These are phyloP conservation scores for Azorinus chamasolen DNA, from an alignment of 2,888 invertebrate species.

Conservation along the genomic window DNA sequence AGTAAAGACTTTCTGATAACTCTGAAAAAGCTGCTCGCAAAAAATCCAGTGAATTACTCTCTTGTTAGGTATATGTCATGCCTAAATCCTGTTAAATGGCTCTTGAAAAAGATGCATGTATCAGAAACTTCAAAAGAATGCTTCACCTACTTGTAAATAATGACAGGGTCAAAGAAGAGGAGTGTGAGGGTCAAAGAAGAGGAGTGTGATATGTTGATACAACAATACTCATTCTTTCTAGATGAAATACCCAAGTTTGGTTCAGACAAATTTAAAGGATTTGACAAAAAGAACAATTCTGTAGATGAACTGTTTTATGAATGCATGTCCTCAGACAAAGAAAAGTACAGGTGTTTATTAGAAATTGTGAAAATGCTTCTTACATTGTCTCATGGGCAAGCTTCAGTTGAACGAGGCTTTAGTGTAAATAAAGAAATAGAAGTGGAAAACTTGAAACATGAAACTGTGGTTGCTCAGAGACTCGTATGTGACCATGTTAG, in stretches of 20 bases:
- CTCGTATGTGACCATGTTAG: conserved; percentile 30
- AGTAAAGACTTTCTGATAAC: conserved; percentile 1
- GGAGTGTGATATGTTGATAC: no score
- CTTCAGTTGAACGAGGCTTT: conserved; percentile 39
- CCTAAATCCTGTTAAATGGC: no score
- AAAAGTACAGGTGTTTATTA: conserved; percentile 3
- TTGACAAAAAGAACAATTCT: no score
- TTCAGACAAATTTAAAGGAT: no score
- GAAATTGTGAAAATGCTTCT: conserved; percentile 28
- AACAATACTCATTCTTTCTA: no score
- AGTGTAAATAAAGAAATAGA: conserved; percentile 42
- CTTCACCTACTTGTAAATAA: no score
- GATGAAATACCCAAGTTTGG: no score
- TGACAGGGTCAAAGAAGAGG: no score
- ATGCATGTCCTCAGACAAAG: background rate
- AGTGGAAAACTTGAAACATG: conserved; percentile 33
- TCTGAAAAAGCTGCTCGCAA: conserved; percentile 12
- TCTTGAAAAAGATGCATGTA: no score
- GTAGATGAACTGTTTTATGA: no score
- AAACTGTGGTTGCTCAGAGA: conserved; percentile 36
- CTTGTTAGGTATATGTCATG: conserved; percentile 10
- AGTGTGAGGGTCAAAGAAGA: no score
- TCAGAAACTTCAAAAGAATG: no score
- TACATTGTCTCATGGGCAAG: conserved; percentile 24
- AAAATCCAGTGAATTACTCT: conserved; percentile 16